Evolutionary conservation across 53 echinoderm and acorn worm species (phyloP).

Genomic region (Paracentrotus lividus): DNA sequence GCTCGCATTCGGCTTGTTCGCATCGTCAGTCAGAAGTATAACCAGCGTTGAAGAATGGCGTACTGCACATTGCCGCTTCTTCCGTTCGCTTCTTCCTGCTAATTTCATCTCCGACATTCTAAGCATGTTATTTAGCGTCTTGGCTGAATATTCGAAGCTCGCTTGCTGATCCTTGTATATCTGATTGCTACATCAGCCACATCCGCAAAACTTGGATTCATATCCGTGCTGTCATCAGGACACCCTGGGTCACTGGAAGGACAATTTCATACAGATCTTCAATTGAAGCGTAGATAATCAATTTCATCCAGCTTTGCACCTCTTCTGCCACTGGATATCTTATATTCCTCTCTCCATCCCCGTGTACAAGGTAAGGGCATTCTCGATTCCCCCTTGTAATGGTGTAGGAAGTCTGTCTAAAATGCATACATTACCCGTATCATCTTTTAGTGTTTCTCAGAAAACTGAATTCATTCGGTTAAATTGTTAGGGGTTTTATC

Average conservation of each 20-base stretch:
- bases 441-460: not conserved
- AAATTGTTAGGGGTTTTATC: too few species aligned
- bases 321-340: slow-evolving; percentile 52
- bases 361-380: slow-evolving; percentile 14
- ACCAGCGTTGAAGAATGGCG: slow-evolving; percentile 30
- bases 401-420: not conserved
- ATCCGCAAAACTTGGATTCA: not conserved
- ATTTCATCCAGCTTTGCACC: slow-evolving; percentile 65
- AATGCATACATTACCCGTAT: not conserved
- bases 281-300: slow-evolving; percentile 36
- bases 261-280: slow-evolving; percentile 51
- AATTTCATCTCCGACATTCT: not conserved
- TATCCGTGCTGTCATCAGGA: slow-evolving; percentile 28
- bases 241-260: not conserved
- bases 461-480: too few species aligned
- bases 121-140: not conserved
- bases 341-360: slow-evolving; percentile 31
- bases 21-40: slow-evolving; percentile 49
- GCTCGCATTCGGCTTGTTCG: slow-evolving; percentile 8
- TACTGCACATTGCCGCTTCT: slow-evolving; percentile 21
- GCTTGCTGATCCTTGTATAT: not conserved
- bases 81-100: not conserved
- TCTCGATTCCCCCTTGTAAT: not conserved
- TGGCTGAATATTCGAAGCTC: not conserved
- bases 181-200: not conserved